Base-by-base conservation (phyloP, 1,140 invertebrate species). In the Brachionus rotundiformis region DNA sequence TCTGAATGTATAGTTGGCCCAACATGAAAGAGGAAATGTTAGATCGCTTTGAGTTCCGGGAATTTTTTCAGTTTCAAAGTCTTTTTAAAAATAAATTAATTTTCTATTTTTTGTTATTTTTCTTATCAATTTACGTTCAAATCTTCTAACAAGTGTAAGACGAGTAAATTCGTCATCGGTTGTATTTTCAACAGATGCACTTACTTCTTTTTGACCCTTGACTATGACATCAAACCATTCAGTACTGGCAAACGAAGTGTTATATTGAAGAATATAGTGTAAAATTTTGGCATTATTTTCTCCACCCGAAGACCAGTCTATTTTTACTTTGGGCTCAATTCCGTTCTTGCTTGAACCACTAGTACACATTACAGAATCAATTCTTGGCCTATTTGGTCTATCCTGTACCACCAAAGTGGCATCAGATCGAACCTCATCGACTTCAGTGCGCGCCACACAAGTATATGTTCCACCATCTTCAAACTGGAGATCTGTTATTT, bases 1-100 rank as follows among this genome's bases (percentile, higher is more conserved):
- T 8, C 81, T n/a, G 47, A 82, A 82, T 6, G 81, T 82, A 31
- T 82, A 82, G 61, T 82, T 82, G 11, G 71, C 81, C 81, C 81
- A 82, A 27, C 81, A 82, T 11, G 68, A 75, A 7, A 82, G 41
- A 10, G 19, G 23, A 25, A 82, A 54, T 29, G 54, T 54, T 23
- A 82, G 39, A 61, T 75, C 71, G 29, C 29, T 75, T 33, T 76
- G 81, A 47, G 65, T 61, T 10, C 63, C 65, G 13, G 81, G 81
- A 31, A 81, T 65, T 31, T 41, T 65, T 11, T 81, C 54, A 47
- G 79, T 81, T 33, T 81, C 61, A 31, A 25, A 81, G 25, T 54
- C 76, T 79, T 41, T 41, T 41, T 41, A 33, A 73, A 25, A 73
- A 25, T 8, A 11, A 33, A 31, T n/a, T 6, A 31, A 65, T 7